Evolutionary conservation across 1,140 invertebrate genomes (phyloP).

Genomic region (Microplitis demolitor): DNA sequence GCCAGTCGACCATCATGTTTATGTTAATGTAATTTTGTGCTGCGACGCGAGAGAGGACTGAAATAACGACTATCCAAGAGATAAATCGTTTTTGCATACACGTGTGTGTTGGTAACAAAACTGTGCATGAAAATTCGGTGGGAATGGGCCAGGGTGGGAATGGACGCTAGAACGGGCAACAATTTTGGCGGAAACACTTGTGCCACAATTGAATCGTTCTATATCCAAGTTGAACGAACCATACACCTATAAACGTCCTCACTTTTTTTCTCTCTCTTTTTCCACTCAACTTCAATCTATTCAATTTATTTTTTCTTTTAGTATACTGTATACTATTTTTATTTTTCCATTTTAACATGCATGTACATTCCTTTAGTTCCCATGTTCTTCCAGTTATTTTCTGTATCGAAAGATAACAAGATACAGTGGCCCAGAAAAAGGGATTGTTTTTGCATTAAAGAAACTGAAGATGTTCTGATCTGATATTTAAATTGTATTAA

Average conservation of each 20-base stretch:
- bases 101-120: slow-evolving; percentile 34
- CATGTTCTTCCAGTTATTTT: slow-evolving; percentile 2
- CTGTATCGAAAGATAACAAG: background rate
- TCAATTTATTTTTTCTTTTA: background rate
- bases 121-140: background rate
- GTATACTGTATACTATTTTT: too few relatives aligned
- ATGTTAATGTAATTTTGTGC: slow-evolving; percentile 56
- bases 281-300: background rate
- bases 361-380: background rate
- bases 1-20: slow-evolving; percentile 40
- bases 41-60: slow-evolving; percentile 31
- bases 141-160: background rate
- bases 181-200: slow-evolving; percentile 33
- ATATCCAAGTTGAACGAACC: slow-evolving; percentile 18
- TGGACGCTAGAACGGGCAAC: slow-evolving; percentile 16
- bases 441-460: background rate
- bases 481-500: too few relatives aligned
- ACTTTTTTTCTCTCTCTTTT: background rate
- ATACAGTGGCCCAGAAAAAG: background rate
- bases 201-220: slow-evolving; percentile 33
- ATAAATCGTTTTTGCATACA: slow-evolving; percentile 50
- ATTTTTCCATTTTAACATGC: background rate
- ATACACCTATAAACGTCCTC: slow-evolving; percentile 1
- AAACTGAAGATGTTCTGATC: background rate
- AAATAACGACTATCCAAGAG: slow-evolving; percentile 51